Conservation (phyloP, 2,113 vertebrate species). For the Hylia prasina region DNA sequence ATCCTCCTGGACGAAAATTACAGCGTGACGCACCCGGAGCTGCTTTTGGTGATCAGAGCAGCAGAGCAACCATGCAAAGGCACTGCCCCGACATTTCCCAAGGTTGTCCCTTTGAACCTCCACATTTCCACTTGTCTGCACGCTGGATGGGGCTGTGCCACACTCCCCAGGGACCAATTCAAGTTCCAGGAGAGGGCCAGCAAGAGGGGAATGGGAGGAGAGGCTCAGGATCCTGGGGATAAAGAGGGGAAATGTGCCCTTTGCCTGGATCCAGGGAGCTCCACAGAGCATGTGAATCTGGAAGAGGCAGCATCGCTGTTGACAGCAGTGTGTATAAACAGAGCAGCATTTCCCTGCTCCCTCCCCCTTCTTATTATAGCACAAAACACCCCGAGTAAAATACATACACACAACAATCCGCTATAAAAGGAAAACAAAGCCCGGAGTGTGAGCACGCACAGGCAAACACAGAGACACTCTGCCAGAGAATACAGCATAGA, state of each 20-base stretch:
- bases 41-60: neutral
- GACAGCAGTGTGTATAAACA: slow-evolving; percentile 35
- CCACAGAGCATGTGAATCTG: neutral
- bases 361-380: slow-evolving; percentile 42
- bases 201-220: neutral
- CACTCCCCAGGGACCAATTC: neutral
- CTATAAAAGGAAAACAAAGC: slow-evolving; percentile 47
- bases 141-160: neutral
- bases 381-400: slow-evolving; percentile 50
- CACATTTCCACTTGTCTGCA: neutral
- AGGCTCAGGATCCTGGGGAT: neutral
- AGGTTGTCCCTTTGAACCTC: neutral
- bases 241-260: neutral
- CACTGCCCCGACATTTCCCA: neutral
- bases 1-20: neutral
- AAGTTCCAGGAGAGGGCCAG: neutral
- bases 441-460: neutral
- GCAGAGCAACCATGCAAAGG: neutral
- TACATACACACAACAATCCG: slow-evolving; percentile 15
- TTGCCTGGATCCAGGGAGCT: neutral
- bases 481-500: neutral
- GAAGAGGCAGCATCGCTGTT: neutral
- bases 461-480: neutral
- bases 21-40: neutral
- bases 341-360: slow-evolving; percentile 4